These are phyloP conservation scores for Diuraphis noxia DNA, from an alignment of 1,140 invertebrate species.

Conservation along the genomic window DNA sequence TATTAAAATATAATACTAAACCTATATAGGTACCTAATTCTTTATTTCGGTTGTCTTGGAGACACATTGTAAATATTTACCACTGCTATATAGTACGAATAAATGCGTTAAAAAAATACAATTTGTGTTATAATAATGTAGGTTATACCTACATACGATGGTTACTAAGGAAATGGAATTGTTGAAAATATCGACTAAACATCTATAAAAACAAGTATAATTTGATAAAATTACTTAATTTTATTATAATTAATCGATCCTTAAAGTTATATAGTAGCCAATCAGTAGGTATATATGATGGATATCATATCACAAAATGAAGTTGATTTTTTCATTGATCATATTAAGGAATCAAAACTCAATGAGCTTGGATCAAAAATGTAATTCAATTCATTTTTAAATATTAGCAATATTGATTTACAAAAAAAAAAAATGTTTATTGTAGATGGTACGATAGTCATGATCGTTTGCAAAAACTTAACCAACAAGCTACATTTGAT, in stretches of 20 bases:
- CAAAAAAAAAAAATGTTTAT: not conserved
- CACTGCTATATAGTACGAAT: not conserved
- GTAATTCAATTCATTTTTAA: constrained; percentile 8
- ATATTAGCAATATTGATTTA: no score
- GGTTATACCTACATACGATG: no score
- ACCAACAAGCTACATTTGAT: constrained; percentile 77
- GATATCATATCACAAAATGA: constrained; percentile 36
- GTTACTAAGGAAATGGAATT: constrained; percentile 9
- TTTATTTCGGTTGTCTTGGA: not conserved
- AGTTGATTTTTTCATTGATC: constrained; percentile 34
- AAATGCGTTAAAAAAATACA: not conserved
- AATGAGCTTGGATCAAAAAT: constrained; percentile 34
- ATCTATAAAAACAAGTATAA: not conserved
- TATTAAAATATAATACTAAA: no score
- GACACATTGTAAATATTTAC: not conserved
- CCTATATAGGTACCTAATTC: no score
- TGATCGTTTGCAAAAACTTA: constrained; percentile 74
- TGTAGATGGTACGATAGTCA: constrained; percentile 74
- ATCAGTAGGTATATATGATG: not conserved
- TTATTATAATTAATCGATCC: not conserved
- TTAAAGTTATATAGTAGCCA: not conserved
- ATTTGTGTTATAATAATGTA: not conserved
- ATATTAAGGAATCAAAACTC: constrained; percentile 38
- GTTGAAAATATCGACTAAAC: not conserved
- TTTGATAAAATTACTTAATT: not conserved